A percentile compares a stretch with the other conserved stretches of the same genome.
Evolutionary conservation across 2,113 vertebrate species (phyloP).

Genomic region (Jaculus jaculus): DNA sequence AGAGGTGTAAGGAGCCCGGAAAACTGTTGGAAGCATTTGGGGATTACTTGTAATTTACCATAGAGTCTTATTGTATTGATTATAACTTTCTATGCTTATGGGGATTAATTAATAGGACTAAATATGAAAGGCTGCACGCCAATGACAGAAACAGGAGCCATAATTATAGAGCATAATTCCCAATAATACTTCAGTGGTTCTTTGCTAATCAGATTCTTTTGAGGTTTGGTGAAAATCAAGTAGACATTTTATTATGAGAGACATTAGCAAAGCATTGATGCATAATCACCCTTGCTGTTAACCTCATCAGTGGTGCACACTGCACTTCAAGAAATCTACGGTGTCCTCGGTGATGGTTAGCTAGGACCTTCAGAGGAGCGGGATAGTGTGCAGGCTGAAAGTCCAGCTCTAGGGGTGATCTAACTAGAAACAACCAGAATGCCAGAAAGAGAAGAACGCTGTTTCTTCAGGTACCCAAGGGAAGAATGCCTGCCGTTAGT

Average conservation of each 20-base stretch:
- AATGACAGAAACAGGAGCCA: constrained; percentile 70
- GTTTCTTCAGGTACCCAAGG: not conserved
- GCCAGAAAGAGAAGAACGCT: not conserved
- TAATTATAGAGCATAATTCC: constrained; percentile 76
- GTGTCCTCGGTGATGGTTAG: not conserved
- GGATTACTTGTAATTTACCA: constrained; percentile 71
- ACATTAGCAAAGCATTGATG: not conserved
- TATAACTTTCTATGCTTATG: constrained; percentile 66
- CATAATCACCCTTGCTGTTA: not conserved
- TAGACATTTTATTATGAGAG: constrained; percentile 58
- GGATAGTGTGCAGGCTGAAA: not conserved
- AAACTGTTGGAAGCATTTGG: constrained; percentile 53
- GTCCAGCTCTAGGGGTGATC: not conserved
- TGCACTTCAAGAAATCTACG: not conserved
- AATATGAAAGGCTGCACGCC: constrained; percentile 73
- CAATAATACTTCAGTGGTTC: constrained; percentile 76
- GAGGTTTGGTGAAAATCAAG: constrained; percentile 74
- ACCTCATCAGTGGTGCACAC: not conserved
- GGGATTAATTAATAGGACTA: constrained; percentile 77
- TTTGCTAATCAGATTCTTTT: constrained; percentile 73
- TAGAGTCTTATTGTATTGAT: constrained; percentile 71
- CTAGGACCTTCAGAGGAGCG: too few species aligned
- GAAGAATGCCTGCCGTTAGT: not conserved
- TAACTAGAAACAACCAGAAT: too few species aligned
- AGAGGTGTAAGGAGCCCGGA: not conserved